Percentiles rank a stretch among this genome's conserved stretches.
These are phyloP conservation scores for Cremastinae sp. DNA, from an alignment of 2,888 invertebrate genomes.

Conservation along the genomic window DNA sequence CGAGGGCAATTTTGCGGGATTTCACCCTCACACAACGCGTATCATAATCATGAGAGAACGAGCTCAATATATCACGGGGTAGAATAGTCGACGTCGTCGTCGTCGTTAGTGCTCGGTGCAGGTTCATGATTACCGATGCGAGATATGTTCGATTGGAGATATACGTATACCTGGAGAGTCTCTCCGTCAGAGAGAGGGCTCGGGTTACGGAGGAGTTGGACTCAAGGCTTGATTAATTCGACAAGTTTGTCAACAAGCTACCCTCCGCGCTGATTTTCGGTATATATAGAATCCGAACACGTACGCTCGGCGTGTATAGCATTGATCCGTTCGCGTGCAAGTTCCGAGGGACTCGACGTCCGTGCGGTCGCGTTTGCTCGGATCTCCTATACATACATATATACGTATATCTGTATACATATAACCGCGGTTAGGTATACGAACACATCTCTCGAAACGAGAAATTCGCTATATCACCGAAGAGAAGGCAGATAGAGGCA, in stretches of 20 bases:
- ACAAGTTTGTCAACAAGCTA: constrained; percentile 62
- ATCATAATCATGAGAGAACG: no score
- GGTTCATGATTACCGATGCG: constrained; percentile 30
- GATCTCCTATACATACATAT: constrained; percentile 17
- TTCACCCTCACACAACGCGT: no score
- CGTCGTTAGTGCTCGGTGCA: neutral
- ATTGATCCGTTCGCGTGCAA: constrained; percentile 7
- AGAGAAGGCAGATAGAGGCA: constrained; percentile 31
- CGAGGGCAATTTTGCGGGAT: no score
- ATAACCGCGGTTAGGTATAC: neutral
- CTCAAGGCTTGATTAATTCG: constrained; percentile 58
- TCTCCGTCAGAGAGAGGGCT: constrained; percentile 16
- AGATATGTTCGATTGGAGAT: constrained; percentile 38
- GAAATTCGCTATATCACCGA: neutral
- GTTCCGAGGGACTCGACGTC: neutral
- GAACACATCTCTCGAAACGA: neutral
- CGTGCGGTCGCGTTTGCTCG: no score
- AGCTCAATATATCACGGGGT: neutral
- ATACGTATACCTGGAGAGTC: neutral
- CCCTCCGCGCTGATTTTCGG: constrained; percentile 5
- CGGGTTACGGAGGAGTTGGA: neutral
- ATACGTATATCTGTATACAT: constrained; percentile 15
- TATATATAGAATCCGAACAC: constrained; percentile 40
- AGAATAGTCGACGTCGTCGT: neutral
- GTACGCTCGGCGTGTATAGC: constrained; percentile 1